Base-by-base conservation (phyloP, 2,797 vertebrate species). In the Brotula barbata region DNA sequence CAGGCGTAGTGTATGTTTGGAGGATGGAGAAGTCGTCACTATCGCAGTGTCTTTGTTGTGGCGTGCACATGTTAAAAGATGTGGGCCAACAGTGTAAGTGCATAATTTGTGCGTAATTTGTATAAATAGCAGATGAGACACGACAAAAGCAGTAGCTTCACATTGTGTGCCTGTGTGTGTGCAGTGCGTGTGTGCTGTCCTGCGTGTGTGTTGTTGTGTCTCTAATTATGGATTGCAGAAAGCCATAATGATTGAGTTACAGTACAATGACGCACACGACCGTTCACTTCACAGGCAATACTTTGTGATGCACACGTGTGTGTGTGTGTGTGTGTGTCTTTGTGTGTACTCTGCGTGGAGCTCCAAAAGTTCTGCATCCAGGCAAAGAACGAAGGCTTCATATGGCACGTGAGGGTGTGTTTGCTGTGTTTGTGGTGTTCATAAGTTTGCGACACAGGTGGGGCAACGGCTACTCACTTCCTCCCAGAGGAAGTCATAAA, bases 401-500 rank as follows among this genome's bases (percentile, higher is more conserved):
- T 56, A 48, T 65, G 62, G 68, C 62, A 53, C 68, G 48, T 49
- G 50, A 71, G 76, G 73, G 80, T 47, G 78, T 88, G 81, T 81
- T 68, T 17, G 10, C 60, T 56, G 62, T 76, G 53, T 81, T 76
- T 86, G 80, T 66, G 81, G 83, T 81, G 78, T 66, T 65, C 88
- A 88, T 87, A 89, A 89, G 88, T 92, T 71, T 90, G 90, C 64
- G 40, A 78, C 81, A 81, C 91, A 93, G 90, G 93, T 91, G 90
- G 89, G 85, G 89, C 78, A 64, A 89, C 76, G 88, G 89, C 86
- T 82, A 89, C 89, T 91, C 90, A 88, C 93, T 96, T 95, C 93
- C 95, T 94, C 89, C 78, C 85, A 90, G 89, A 94, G 94, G 95
- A 97, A 95, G 93, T 94, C 90, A 89, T 96, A 95, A 95, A 95